Base-by-base conservation (phyloP, 2,113 vertebrate species). In the Tetraodon nigroviridis region DNA sequence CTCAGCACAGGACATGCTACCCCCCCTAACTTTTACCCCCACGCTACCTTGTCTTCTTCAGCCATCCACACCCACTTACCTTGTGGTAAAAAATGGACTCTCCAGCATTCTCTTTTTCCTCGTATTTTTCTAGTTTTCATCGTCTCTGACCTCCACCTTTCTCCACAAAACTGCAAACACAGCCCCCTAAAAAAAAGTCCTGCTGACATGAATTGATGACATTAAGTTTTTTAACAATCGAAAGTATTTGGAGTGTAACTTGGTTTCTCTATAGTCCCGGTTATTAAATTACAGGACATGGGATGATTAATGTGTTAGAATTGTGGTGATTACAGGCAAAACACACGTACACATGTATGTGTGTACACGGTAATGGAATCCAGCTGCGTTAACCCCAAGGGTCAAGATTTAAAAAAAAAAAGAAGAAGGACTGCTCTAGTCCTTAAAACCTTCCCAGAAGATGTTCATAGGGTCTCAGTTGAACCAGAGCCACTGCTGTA, bases 61-160 rank as follows among this genome's bases (percentile, higher is more conserved):
- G 51, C 64, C 52, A 16, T 66, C 64, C 46, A 17, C 45, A 70
- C 60, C 67, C 58, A 41, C 44, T 5, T 12, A 62, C 55, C 50
- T 49, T 17, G 48, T 41, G 40, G 55, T n/a, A 12, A 79, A 74
- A 82, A 73, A 67, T 62, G 7, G 24, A 51, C 27, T 55, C 55
- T 71, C 69, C 54, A 61, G 65, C 77, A 69, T 54, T 27, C 42
- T 68, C 62, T 55, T 54, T 21, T 67, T 46, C 32, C 41, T 72
- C 59, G 67, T 51, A 59, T 21, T 13, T 56, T 70, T 61, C 51
- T 51, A 59, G 19, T 13, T 56, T 70, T 61, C 51, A 69, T 72
- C 37, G 56, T 63, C 50, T 62, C 49, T 82, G 86, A 88, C 85
- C 84, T 75, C 80, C 73, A 64, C 79, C 77, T 74, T 75, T 59